A percentile compares a stretch with the other conserved stretches of the same genome.
phyloP scores from a whole-genome alignment of 2,888 invertebrate species.

The Pyrrhia umbra region DNA sequence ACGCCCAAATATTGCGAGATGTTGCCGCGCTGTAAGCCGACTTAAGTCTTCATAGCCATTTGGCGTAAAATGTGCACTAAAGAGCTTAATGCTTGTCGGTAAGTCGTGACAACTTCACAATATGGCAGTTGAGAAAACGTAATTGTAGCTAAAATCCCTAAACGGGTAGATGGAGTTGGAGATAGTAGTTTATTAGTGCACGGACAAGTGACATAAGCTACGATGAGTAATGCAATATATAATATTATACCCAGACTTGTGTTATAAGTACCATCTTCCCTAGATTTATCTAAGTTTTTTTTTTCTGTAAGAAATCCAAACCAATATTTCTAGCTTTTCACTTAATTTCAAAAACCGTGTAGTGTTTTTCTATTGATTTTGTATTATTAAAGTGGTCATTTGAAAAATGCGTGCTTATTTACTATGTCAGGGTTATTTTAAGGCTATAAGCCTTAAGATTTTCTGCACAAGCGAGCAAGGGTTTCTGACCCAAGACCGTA shows the following conservation, averaged over 20 bases:
- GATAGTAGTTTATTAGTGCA: neutral
- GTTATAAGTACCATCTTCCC: too few relatives aligned
- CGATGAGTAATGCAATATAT: too few relatives aligned
- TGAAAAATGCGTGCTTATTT: too few relatives aligned
- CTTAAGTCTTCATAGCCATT: conserved; percentile 16
- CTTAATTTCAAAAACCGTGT: too few relatives aligned
- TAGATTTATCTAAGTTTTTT: too few relatives aligned
- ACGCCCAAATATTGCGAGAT: neutral
- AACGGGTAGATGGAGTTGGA: conserved; percentile 10
- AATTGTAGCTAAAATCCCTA: conserved; percentile 3
- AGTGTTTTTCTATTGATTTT: too few relatives aligned
- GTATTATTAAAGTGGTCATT: too few relatives aligned
- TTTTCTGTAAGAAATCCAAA: too few relatives aligned
- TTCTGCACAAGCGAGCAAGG: neutral
- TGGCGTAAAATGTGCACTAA: conserved; percentile 18
- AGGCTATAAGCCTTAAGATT: neutral
- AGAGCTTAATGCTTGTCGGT: conserved; percentile 11
- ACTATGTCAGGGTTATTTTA: neutral
- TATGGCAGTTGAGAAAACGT: conserved; percentile 24
- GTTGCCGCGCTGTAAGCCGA: neutral
- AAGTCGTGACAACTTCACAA: conserved; percentile 21
- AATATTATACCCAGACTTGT: too few relatives aligned
- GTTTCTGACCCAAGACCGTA: neutral
- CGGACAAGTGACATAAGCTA: too few relatives aligned
- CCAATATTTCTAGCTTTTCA: too few relatives aligned